Percentiles rank a stretch among this genome's conserved stretches.
Evolutionary conservation across 2,888 invertebrate species (phyloP).

Genomic region (Plagiodera versicolora): DNA sequence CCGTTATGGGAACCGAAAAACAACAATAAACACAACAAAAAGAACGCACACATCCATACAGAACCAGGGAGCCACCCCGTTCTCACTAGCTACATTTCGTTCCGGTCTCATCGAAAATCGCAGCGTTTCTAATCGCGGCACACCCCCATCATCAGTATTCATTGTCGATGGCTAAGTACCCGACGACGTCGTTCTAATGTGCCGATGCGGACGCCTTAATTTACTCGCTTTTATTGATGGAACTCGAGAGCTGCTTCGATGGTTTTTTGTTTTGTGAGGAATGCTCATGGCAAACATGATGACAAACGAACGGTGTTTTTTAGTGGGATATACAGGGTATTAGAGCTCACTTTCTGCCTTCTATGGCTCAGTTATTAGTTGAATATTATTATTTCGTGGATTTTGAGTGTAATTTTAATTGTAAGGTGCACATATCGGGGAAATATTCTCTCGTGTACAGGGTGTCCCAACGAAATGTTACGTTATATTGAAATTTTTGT

Average conservation of each 20-base stretch:
- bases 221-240: conserved; percentile 14
- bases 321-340: too few species aligned
- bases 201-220: conserved; percentile 37
- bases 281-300: background rate
- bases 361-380: too few species aligned
- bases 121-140: conserved; percentile 44
- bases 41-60: conserved; percentile 14
- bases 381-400: too few species aligned
- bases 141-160: conserved; percentile 45
- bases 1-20: conserved; percentile 24
- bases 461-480: too few species aligned
- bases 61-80: conserved; percentile 33
- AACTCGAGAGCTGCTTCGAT: conserved; percentile 4
- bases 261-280: conserved; percentile 1
- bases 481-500: too few species aligned
- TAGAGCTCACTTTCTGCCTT: too few species aligned
- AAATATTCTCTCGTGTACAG: too few species aligned
- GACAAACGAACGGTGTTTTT: background rate
- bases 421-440: too few species aligned
- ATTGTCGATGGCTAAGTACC: conserved; percentile 25
- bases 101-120: conserved; percentile 40
- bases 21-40: conserved; percentile 24
- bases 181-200: conserved; percentile 25
- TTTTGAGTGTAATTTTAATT: too few species aligned
- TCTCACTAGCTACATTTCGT: too few species aligned